phyloP scores from a whole-genome alignment of 2,797 vertebrate genomes.

The Crocodylus rhombifer region DNA sequence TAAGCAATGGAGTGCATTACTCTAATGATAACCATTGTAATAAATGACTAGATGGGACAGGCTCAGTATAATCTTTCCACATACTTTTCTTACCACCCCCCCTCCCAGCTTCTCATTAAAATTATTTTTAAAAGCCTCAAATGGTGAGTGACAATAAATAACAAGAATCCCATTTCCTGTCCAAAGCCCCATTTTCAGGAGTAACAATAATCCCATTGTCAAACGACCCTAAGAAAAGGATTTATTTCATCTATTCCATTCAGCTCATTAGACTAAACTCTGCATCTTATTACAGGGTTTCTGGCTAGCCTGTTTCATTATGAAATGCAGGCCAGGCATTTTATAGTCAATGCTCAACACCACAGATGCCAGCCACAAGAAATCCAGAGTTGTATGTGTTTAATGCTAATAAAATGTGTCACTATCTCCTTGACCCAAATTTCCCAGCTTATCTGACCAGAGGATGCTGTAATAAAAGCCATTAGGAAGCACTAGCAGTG shows the following conservation, averaged over 20 bases:
- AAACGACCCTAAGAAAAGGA: constrained; percentile 68
- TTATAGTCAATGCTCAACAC: not conserved
- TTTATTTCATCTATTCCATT: constrained; percentile 65
- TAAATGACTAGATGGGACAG: constrained; percentile 24
- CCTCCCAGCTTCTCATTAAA: constrained; percentile 36
- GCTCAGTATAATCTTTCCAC: not conserved
- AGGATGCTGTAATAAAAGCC: not conserved
- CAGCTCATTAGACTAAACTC: constrained; percentile 75
- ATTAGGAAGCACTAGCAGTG: not conserved
- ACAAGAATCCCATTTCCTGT: constrained; percentile 54
- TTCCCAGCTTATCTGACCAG: constrained; percentile 12
- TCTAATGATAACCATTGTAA: constrained; percentile 12
- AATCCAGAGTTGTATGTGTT: constrained; percentile 6
- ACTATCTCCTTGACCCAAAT: constrained; percentile 23
- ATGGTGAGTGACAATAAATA: constrained; percentile 62
- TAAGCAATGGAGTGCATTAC: not conserved
- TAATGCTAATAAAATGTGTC: constrained; percentile 8
- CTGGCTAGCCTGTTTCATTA: constrained; percentile 52
- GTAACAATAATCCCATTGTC: constrained; percentile 72
- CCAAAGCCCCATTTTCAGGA: constrained; percentile 53
- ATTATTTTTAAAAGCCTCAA: constrained; percentile 30
- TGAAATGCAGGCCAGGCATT: constrained; percentile 21
- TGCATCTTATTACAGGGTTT: constrained; percentile 70
- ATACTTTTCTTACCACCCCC: constrained; percentile 1
- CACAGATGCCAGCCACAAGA: constrained; percentile 1